phyloP scores from a whole-genome alignment of 2,888 invertebrate genomes.

The Troides aeacus region DNA sequence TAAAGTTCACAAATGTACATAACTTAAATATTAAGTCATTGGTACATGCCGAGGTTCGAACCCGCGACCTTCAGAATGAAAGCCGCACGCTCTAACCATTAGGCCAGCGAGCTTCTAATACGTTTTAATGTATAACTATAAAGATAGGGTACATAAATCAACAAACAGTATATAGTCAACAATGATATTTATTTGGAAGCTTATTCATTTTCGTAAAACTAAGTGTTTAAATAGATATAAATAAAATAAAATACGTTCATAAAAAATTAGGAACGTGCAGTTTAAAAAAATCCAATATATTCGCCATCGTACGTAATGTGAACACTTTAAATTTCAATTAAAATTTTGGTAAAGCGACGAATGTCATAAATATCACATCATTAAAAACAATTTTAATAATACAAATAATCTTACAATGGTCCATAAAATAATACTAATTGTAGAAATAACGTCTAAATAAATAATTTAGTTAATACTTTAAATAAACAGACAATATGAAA shows the following conservation, averaged over 20 bases:
- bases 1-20: no score
- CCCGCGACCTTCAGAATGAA: no score
- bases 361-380: slow-evolving; percentile 33
- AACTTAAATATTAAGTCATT: no score
- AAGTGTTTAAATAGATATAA: slow-evolving; percentile 55
- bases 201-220: slow-evolving; percentile 60
- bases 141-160: not conserved
- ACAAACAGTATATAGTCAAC: slow-evolving; percentile 57
- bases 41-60: no score
- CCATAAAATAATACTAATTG: slow-evolving; percentile 63
- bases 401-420: slow-evolving; percentile 52
- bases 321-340: slow-evolving; percentile 13
- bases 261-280: slow-evolving; percentile 30
- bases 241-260: slow-evolving; percentile 29
- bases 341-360: slow-evolving; percentile 38
- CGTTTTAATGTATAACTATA: no score
- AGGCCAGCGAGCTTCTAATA: no score
- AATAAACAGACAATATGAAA: slow-evolving; percentile 33
- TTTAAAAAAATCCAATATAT: slow-evolving; percentile 6
- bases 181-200: slow-evolving; percentile 77
- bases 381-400: slow-evolving; percentile 38
- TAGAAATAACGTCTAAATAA: slow-evolving; percentile 47
- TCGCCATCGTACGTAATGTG: slow-evolving; percentile 1
- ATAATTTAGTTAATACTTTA: slow-evolving; percentile 42
- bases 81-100: no score